Evolutionary conservation across 23 tunicate species (phyloP), one percentile per base, ranked within the genome.

Genomic region (Pegea sp.): DNA sequence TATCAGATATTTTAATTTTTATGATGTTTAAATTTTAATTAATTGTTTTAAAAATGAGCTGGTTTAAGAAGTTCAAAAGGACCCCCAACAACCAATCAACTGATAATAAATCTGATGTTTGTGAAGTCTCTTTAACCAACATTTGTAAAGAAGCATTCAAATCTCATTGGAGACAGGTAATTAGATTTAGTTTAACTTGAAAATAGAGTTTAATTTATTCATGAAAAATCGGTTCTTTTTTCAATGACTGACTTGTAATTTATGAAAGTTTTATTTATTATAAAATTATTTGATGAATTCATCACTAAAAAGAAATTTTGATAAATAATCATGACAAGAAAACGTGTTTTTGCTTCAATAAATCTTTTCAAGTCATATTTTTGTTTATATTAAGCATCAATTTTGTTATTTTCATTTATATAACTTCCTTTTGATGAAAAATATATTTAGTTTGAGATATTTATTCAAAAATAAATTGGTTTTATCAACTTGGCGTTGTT

Each of bases 81-180:
- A 11, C 11, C 11, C 16, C 46, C 11, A 52, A 54, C 19, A 31
- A 57, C 1, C 25, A 21, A n/a, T 69, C 31, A 5, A 16, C 23
- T 11, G 44, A 54, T 4, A 33, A 51, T 5, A 32, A 61, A 42
- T 19, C 24, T 48, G 5, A 34, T 24, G 29, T 31, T 11, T 28
- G 54, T 52, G 61, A 32, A 16, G 59, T 24, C 1, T 44, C 53
- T 38, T 34, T 49, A 4, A 24, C 58, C 21, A 29, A n/a, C 5
- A 63, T 84, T 26, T 56, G 84, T 30, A 43, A 49, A 28, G 95
- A 84, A 2, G 84, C 64, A 1, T 84, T 73, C 53, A 84, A 73
- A 32, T 67, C 86, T 18, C 84, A 84, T 58, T 84, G 95, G 95
- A 34, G 25, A 0, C 95, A 84, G 88, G 88, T 76, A 44, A 6